Conservation (phyloP, 2,888 invertebrate species). For the Pimpla rufipes region DNA sequence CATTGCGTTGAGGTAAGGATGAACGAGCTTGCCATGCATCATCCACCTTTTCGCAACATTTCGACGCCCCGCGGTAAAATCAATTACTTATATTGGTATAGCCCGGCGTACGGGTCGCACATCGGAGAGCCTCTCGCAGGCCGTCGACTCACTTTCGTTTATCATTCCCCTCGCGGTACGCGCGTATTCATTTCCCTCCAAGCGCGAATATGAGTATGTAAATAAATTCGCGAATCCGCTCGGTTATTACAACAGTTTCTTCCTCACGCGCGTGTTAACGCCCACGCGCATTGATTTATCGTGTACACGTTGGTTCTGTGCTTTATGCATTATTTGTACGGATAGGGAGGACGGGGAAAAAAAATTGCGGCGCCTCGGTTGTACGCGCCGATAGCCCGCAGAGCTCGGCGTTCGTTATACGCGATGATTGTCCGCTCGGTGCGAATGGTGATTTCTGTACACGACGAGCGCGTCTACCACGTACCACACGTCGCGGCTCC, state of each 20-base stretch:
- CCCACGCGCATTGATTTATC: conserved; percentile 77
- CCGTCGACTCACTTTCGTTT: conserved; percentile 33
- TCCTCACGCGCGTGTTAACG: conserved; percentile 62
- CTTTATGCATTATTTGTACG: conserved; percentile 6
- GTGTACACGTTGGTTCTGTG: conserved; percentile 27
- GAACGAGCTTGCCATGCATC: conserved; percentile 54
- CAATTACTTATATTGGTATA: conserved; percentile 68
- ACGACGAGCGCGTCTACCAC: no score
- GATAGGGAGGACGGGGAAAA: conserved; percentile 4
- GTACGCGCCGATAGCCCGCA: neutral
- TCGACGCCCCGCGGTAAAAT: conserved; percentile 71
- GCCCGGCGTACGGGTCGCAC: neutral
- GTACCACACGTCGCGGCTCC: conserved; percentile 9
- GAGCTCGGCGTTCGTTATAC: conserved; percentile 55
- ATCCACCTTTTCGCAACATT: conserved; percentile 57
- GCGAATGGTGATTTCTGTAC: neutral
- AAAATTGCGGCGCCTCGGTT: conserved; percentile 6
- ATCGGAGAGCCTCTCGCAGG: conserved; percentile 16
- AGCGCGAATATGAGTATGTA: conserved; percentile 69
- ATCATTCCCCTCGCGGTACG: neutral
- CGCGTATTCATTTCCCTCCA: conserved; percentile 12
- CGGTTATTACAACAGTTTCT: conserved; percentile 65
- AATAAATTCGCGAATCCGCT: conserved; percentile 71
- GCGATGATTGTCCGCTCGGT: conserved; percentile 49
- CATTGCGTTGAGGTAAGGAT: conserved; percentile 24